Conservation (phyloP, 1,140 invertebrate species). For the Diuraphis noxia region DNA sequence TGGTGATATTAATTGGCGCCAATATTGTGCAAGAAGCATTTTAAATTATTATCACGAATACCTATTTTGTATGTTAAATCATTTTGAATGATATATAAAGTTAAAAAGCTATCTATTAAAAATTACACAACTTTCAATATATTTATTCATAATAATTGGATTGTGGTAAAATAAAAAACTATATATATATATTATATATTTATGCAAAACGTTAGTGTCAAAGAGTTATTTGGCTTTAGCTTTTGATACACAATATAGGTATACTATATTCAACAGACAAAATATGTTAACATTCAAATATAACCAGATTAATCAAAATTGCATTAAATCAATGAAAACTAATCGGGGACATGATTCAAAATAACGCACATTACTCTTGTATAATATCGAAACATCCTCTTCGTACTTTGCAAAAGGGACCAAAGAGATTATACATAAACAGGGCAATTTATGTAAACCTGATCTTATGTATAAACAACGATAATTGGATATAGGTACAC, state of each 20-base stretch:
- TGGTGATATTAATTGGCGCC: no score
- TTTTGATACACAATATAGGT: not conserved
- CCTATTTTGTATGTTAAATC: not conserved
- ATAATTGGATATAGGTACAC: constrained; percentile 4
- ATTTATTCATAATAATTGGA: not conserved
- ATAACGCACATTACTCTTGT: not conserved
- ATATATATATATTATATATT: no score
- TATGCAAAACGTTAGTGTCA: not conserved
- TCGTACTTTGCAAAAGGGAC: not conserved
- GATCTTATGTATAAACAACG: not conserved
- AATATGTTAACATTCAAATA: not conserved
- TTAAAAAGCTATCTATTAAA: not conserved
- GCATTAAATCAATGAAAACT: not conserved
- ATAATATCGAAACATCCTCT: not conserved
- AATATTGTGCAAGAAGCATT: no score
- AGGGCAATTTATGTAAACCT: constrained; percentile 3
- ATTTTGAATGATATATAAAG: not conserved
- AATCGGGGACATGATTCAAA: not conserved
- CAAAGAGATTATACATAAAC: constrained; percentile 5
- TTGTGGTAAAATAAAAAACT: not conserved
- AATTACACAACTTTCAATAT: not conserved
- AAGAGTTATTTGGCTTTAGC: not conserved
- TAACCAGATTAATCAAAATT: not conserved
- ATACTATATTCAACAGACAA: not conserved
- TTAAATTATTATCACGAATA: no score